phyloP scores from a whole-genome alignment of 1,140 invertebrate genomes.

The Chionoecetes opilio region DNA sequence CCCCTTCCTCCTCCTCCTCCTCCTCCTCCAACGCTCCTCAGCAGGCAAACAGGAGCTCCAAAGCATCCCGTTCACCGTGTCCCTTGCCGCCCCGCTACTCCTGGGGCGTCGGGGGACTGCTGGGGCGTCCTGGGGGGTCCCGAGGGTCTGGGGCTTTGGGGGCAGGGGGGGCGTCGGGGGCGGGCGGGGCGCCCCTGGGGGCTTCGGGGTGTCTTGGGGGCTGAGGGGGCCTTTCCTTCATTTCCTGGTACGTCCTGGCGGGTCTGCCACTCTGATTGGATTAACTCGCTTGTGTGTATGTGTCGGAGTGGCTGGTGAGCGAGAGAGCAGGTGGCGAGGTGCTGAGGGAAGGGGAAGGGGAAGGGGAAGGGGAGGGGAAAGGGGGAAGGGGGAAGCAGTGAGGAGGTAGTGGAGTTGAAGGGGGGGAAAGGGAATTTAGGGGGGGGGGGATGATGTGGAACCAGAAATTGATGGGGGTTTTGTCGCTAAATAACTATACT shows the following conservation, averaged over 20 bases:
- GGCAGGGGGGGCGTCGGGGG: no score
- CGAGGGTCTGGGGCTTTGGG: background rate
- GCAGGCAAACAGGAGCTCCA: background rate
- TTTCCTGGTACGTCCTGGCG: background rate
- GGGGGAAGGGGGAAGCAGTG: background rate
- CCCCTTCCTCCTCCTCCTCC: background rate
- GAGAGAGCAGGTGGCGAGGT: no score
- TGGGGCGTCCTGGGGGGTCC: background rate
- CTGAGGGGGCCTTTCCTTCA: background rate
- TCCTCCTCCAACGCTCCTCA: background rate
- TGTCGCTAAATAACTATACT: no score
- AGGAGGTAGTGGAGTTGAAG: background rate
- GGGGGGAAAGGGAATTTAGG: no score
- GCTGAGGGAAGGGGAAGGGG: no score
- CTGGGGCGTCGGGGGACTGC: no score
- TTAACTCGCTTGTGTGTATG: conserved; percentile 28
- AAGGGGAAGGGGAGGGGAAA: background rate
- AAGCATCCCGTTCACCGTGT: background rate
- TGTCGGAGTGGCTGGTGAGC: background rate
- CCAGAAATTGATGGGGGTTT: no score
- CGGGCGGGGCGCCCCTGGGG: background rate
- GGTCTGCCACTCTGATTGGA: background rate
- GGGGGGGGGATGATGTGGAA: no score
- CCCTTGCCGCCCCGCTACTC: no score
- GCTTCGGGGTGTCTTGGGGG: background rate